These are phyloP conservation scores for Hirundichthys speculiger DNA, from an alignment of 2,113 vertebrate genomes.

Conservation along the genomic window DNA sequence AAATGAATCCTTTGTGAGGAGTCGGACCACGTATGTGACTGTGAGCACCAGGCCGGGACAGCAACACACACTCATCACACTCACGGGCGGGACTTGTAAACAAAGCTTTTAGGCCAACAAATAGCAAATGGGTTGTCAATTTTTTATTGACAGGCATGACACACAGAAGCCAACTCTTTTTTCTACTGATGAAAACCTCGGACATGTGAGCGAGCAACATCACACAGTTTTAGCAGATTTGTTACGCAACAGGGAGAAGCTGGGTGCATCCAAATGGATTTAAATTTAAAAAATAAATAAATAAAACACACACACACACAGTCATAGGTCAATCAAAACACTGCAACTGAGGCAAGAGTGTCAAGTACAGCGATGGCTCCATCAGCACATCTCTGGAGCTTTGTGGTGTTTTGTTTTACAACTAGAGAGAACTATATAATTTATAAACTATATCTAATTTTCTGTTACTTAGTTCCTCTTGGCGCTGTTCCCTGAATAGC, in stretches of 20 bases:
- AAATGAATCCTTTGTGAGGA: slow-evolving; percentile 64
- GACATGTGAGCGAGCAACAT: slow-evolving; percentile 15
- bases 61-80: slow-evolving; percentile 22
- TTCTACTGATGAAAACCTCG: slow-evolving; percentile 18
- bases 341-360: too few species aligned
- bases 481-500: too few species aligned
- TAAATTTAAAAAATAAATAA: too few species aligned
- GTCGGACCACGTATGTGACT: slow-evolving; percentile 28
- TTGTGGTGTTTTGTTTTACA: too few species aligned
- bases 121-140: slow-evolving; percentile 10
- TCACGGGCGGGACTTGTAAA: slow-evolving; percentile 17
- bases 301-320: too few species aligned
- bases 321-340: too few species aligned
- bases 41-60: slow-evolving; percentile 19
- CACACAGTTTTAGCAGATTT: slow-evolving; percentile 16
- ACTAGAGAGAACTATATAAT: too few species aligned
- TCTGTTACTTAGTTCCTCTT: too few species aligned
- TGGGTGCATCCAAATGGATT: too few species aligned
- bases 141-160: slow-evolving; percentile 28
- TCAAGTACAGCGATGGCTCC: too few species aligned
- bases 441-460: too few species aligned
- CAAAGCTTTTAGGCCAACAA: slow-evolving; percentile 41
- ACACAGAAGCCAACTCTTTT: slow-evolving; percentile 12
- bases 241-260: slow-evolving; percentile 33
- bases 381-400: too few species aligned